Base-by-base conservation (phyloP, 1,140 invertebrate species). In the Eufriesea mexicana region DNA sequence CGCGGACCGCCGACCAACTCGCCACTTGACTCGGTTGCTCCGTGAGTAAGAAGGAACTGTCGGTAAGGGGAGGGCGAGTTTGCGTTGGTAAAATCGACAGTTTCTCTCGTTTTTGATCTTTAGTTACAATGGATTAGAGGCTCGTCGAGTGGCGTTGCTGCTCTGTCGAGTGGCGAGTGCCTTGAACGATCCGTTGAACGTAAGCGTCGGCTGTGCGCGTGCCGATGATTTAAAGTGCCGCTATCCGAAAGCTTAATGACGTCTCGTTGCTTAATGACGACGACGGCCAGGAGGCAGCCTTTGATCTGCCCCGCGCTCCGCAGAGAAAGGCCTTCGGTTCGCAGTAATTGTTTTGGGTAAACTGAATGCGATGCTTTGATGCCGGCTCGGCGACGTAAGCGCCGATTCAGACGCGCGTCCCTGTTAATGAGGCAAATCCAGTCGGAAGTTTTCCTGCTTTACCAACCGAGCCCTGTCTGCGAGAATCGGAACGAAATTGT, bases 271-370 rank as follows among this genome's bases (percentile, higher is more conserved):
- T 88, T 89, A 88, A 89, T 88, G 87, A 89, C 75, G 86, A 47
- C 80, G 54, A 28, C 23, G n/a, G 25, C 5, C 42, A 74, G 55
- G 54, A 74, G 25, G 2, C 35, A 42, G 45, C 51, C 82, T 88
- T 88, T 88, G 85, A 88, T 87, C 82, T 81, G 62, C 71, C 73
- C 73, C 76, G 74, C 59, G 28, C 20, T n/a, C 12, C 28, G 75
- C 66, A 54, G 72, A 88, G 86, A 88, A 87, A 87, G 83, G 82
- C 79, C 61, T 87, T 86, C 82, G 76, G 79, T 55, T 81, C 77
- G 59, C 71, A 18, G 75, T 88, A 88, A 88, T 88, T 87, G 86
- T 88, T 88, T 88, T 88, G 83, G 70, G 86, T 87, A 87, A 87
- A 87, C 86, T 84, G 86, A 85, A 66, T 57, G 78, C 86, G 79